phyloP scores from a whole-genome alignment of 2,797 vertebrate species.

The Poecilia gillii region DNA sequence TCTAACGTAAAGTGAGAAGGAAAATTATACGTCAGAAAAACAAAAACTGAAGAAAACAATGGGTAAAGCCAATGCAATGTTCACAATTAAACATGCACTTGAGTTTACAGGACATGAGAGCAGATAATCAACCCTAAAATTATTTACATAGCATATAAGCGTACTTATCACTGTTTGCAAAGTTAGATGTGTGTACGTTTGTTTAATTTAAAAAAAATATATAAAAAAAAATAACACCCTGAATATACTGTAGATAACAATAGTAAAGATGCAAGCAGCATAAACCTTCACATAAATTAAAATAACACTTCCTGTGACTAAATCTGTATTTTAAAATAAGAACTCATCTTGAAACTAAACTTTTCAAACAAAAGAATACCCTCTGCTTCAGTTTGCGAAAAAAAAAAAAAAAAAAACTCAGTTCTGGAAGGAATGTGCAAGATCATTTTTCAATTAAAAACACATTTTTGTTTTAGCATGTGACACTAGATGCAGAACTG shows the following conservation, averaged over 20 bases:
- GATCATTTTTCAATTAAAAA: slow-evolving; percentile 20
- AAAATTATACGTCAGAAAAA: slow-evolving; percentile 35
- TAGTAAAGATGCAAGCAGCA: background rate
- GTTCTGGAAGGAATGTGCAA: background rate
- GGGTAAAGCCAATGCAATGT: background rate
- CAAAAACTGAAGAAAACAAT: slow-evolving; percentile 15
- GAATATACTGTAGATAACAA: background rate
- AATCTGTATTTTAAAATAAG: background rate
- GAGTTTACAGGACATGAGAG: background rate
- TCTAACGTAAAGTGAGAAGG: slow-evolving; percentile 33
- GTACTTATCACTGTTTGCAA: background rate
- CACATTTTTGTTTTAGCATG: slow-evolving; percentile 12
- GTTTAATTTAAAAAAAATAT: background rate
- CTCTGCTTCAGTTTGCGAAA: background rate
- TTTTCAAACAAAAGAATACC: background rate
- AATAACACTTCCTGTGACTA: background rate
- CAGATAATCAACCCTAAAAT: background rate
- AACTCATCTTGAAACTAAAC: background rate
- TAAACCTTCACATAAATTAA: background rate
- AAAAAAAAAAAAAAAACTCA: background rate
- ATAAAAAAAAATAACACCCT: background rate
- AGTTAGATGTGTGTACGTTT: background rate
- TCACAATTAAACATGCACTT: background rate
- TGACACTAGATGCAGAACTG: slow-evolving; percentile 19
- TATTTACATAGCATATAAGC: background rate